Evolutionary conservation across 2,888 invertebrate genomes (phyloP).

Genomic region (Scaptodrosophila latifasciaeformis): DNA sequence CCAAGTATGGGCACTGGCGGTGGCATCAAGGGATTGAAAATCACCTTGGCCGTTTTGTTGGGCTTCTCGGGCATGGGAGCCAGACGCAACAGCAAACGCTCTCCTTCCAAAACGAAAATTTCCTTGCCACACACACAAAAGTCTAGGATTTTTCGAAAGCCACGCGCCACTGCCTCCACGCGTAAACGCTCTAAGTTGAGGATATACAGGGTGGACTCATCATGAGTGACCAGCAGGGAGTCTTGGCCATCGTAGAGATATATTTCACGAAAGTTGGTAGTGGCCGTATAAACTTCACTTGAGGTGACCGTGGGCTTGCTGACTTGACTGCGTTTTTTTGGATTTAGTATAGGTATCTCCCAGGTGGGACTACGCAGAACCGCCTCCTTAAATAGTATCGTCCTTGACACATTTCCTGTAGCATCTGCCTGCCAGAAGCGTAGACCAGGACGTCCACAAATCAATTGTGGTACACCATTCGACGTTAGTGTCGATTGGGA

Average conservation of each 20-base stretch:
- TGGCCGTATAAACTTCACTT: conserved; percentile 39
- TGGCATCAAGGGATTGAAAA: conserved; percentile 72
- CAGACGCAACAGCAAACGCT: conserved; percentile 85
- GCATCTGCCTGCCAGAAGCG: conserved; percentile 88
- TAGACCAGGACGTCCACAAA: conserved; percentile 88
- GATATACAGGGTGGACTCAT: conserved; percentile 82
- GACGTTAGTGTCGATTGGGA: conserved; percentile 8
- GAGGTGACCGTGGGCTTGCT: neutral
- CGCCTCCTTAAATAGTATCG: conserved; percentile 85
- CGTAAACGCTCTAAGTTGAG: conserved; percentile 83
- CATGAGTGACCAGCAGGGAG: conserved; percentile 84
- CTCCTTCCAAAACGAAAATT: conserved; percentile 88
- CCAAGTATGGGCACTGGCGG: conserved; percentile 69
- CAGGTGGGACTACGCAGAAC: conserved; percentile 77
- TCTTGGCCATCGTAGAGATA: conserved; percentile 79
- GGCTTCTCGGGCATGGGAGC: conserved; percentile 82
- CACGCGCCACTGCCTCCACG: conserved; percentile 81
- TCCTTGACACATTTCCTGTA: conserved; percentile 87
- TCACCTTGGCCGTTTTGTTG: conserved; percentile 74
- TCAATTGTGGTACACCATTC: conserved; percentile 74
- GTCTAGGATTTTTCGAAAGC: conserved; percentile 77
- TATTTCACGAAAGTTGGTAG: conserved; percentile 79
- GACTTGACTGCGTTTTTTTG: conserved; percentile 68
- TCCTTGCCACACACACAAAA: conserved; percentile 76
- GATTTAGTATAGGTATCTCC: conserved; percentile 84